Base-by-base conservation (phyloP, 2,113 vertebrate genomes). In the Aleadryas rufinucha region DNA sequence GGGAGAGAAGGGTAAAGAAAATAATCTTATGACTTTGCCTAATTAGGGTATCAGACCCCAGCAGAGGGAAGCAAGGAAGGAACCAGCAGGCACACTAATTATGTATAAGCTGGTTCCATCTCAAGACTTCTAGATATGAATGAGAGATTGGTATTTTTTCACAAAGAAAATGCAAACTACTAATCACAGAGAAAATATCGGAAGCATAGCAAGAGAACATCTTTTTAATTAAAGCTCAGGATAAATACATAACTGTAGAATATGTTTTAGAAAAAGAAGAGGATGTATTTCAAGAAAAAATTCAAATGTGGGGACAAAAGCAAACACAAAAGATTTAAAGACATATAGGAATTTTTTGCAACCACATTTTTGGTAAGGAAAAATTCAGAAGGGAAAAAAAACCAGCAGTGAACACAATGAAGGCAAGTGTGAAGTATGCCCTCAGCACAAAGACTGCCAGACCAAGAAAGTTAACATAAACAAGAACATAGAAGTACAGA, bases 401-500 rank as follows among this genome's bases (percentile, higher is more conserved):
- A 14, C n/a, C 4, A 45, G 22, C 4, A 66, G 7, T 27, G 26
- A 89, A 60, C 11, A 39, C 11, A 60, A 33, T 2, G 3, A 72
- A 52, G 26, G 4, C 4, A 11, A 39, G 7, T 0, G 1, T 56
- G 35, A 16, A 0, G 5, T 16, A 18, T 33, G 5, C 5, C 22
- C 70, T 80, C 6, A 3, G 37, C 33, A 77, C 39, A 30, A 90
- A 64, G 50, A 60, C 13, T 52, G 23, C 14, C 18, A 65, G 20
- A 17, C 4, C 42, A 20, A 52, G 50, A 78, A 85, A 37, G 10
- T 4, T 35, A 27, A 23, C 18, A 35, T 11, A 72, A 49, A 30
- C 2, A 64, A 59, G 33, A 57, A 24, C 17, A 37, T 6, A 33
- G 35, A 54, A 9, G n/a, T 33, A 47, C 21, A 49, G 49, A 37